Evolutionary conservation across 2,797 vertebrate species (phyloP).

Genomic region (Sorex maritimensis): DNA sequence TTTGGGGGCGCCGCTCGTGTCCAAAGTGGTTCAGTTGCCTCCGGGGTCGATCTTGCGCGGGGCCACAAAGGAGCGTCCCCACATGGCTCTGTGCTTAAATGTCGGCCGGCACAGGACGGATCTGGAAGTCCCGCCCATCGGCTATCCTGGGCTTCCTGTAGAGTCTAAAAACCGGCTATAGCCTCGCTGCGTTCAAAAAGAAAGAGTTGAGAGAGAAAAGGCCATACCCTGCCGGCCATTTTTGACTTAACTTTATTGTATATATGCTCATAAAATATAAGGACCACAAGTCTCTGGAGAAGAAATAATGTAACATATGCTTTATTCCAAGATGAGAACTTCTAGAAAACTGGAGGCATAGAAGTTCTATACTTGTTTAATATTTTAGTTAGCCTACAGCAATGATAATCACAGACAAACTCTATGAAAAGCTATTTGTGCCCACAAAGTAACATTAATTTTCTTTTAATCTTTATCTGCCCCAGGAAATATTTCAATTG

Average conservation of each 20-base stretch:
- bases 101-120: too few species aligned
- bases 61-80: too few species aligned
- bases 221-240: too few species aligned
- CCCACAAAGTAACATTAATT: conserved; percentile 86
- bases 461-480: conserved; percentile 89
- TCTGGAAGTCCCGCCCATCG: too few species aligned
- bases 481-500: conserved; percentile 86
- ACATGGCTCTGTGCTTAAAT: too few species aligned
- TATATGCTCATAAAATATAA: conserved; percentile 31
- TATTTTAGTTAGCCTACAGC: conserved; percentile 84
- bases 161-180: too few species aligned
- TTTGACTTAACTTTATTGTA: not conserved
- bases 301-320: conserved; percentile 71
- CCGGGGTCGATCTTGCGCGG: too few species aligned
- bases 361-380: conserved; percentile 68
- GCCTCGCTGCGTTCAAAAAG: too few species aligned
- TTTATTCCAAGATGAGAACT: conserved; percentile 47
- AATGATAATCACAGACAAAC: conserved; percentile 78
- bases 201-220: too few species aligned
- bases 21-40: too few species aligned
- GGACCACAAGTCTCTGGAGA: conserved; percentile 30
- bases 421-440: conserved; percentile 82
- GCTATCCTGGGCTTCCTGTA: too few species aligned
- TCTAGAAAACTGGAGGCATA: conserved; percentile 3
- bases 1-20: too few species aligned